Base-by-base conservation (phyloP, 2,113 vertebrate genomes). In the Stegostoma tigrinum region DNA sequence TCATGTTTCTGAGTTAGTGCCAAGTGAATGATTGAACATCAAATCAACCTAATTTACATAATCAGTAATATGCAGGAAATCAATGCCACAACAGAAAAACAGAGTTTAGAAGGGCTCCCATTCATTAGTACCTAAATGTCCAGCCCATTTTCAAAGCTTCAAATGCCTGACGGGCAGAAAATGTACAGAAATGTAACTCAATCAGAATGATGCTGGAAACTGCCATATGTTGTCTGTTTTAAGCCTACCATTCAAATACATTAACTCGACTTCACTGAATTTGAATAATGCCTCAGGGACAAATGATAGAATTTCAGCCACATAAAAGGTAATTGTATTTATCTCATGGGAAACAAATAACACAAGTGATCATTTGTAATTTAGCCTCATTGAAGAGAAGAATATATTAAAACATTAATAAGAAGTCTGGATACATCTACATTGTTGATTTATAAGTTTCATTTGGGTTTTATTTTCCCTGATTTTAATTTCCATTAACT, bases 11-110 rank as follows among this genome's bases (percentile, higher is more conserved):
- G 96, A 96, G 95, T 12, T 96, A 61, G 86, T 96, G 90, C 67
- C 61, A 94, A 68, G 87, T 93, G 94, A 96, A 96, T 96, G 95
- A 96, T 97, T 96, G 96, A 97, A 96, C 96, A 95, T 64, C 61
- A 34, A 94, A 96, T 95, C 96, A 8, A 96, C 96, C 52, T 8
- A 95, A 96, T 97, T 86, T 96, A 95, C 95, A 96, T 96, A 97
- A 97, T 97, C 96, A 96, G 96, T 96, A 96, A 96, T 61, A 95
- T 34, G 24, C 12, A 55, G 52, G 34, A 14, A 90, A 90, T 90
- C 80, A 90, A 52, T 61, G 17, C 27, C 52, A 61, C 2, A n/a
- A 30, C 87, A 90, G 48, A 27, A 90, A 90, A 34, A 2, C 5
- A n/a, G 52, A 90, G 48, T 34, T 52, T 14, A 90, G 6, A 90